These are phyloP conservation scores for Gnathonemus echidnorhynchus DNA, from an alignment of 2,113 vertebrate genomes.

Conservation along the genomic window DNA sequence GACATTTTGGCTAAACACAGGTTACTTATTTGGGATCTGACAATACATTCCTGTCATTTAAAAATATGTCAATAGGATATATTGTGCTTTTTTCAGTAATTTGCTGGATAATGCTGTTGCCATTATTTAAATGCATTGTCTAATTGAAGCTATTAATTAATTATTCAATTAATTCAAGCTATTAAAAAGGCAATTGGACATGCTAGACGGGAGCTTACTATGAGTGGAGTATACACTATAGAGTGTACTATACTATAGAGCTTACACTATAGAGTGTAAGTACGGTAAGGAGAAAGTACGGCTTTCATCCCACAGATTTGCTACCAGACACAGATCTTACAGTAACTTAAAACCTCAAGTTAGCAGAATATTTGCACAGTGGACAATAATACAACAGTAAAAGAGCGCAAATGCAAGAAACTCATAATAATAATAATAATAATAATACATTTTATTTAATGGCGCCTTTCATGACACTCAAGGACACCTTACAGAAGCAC, in stretches of 20 bases:
- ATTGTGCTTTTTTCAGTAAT: not conserved
- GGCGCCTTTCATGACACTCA: too few relatives aligned
- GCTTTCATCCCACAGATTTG: not conserved
- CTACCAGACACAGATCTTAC: not conserved
- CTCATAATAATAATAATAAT: not conserved
- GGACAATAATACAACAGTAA: not conserved
- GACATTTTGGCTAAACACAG: not conserved
- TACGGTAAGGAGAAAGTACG: not conserved
- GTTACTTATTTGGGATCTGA: not conserved
- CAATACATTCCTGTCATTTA: not conserved
- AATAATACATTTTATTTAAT: too few relatives aligned
- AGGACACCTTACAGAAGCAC: too few relatives aligned
- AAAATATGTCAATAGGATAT: not conserved
- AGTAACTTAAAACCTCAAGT: not conserved
- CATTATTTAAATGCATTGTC: not conserved
- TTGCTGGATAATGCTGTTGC: not conserved
- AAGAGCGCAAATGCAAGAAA: not conserved
- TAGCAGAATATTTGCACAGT: not conserved
- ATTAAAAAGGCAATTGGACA: not conserved
- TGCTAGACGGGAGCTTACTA: not conserved
- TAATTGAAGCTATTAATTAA: not conserved
- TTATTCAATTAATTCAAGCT: not conserved
- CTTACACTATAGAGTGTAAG: not conserved
- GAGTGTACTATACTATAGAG: not conserved
- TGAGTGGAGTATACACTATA: not conserved